phyloP scores from a whole-genome alignment of 2,113 vertebrate genomes.

The Haliaeetus leucogaster region DNA sequence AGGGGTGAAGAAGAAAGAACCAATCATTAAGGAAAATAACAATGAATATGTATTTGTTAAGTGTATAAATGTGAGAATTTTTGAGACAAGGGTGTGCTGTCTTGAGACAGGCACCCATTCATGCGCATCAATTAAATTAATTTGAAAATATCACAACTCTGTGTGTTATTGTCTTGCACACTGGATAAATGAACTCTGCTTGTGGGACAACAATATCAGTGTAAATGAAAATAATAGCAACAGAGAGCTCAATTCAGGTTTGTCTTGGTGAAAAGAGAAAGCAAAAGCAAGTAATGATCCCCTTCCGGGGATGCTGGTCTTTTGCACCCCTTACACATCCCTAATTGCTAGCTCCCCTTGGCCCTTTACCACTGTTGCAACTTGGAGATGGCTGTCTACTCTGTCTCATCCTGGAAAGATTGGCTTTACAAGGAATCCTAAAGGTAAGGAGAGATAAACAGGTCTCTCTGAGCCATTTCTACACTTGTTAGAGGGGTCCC shows the following conservation, averaged over 20 bases:
- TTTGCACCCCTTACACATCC: neutral
- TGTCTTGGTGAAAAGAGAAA: neutral
- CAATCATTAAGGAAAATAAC: too few relatives aligned
- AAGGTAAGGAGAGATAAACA: neutral
- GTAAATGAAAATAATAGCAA: neutral
- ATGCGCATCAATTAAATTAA: too few relatives aligned
- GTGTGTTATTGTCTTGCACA: too few relatives aligned
- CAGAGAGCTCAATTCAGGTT: neutral
- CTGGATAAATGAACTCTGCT: too few relatives aligned
- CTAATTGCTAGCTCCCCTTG: neutral
- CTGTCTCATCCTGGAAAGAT: neutral
- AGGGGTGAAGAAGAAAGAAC: too few relatives aligned
- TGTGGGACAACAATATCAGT: neutral
- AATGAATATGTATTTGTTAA: too few relatives aligned
- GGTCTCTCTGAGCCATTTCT: neutral
- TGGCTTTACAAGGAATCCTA: neutral
- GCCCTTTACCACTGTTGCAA: neutral
- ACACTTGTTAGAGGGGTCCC: neutral
- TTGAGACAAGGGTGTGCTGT: too few relatives aligned
- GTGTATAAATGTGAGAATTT: too few relatives aligned
- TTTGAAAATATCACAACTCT: too few relatives aligned
- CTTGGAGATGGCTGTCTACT: neutral
- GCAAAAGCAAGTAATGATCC: neutral
- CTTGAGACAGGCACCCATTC: too few relatives aligned
- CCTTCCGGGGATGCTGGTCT: neutral